These are phyloP conservation scores for Chauna torquata DNA, from an alignment of 2,113 vertebrate species.

Conservation along the genomic window DNA sequence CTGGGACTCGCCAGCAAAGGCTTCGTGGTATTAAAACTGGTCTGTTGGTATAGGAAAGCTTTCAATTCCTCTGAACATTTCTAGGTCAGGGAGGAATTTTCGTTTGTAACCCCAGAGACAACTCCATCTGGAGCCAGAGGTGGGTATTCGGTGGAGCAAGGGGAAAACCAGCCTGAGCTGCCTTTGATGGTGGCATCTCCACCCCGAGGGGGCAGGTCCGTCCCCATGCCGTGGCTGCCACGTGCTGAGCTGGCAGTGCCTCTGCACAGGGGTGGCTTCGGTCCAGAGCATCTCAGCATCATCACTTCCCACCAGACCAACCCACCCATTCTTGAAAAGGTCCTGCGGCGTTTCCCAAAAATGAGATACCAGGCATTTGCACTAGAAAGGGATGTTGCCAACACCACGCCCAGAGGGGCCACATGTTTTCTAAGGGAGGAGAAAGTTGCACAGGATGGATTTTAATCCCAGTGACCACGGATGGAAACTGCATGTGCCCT, in stretches of 20 bases:
- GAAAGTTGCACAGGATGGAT: background rate
- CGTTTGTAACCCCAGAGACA: background rate
- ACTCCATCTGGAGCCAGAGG: background rate
- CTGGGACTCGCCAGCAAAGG: background rate
- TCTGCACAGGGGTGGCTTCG: accelerated
- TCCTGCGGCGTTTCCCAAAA: background rate
- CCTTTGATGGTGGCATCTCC: background rate
- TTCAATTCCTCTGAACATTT: background rate
- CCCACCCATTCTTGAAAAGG: background rate
- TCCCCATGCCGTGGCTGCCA: accelerated
- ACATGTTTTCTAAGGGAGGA: background rate
- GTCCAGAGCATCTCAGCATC: background rate
- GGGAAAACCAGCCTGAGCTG: background rate
- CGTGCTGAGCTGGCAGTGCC: accelerated
- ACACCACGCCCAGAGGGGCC: accelerated
- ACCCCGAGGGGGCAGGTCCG: background rate
- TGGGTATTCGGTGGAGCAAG: background rate
- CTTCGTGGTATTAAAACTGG: background rate
- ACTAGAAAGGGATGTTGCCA: background rate
- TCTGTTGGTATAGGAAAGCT: background rate
- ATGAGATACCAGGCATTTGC: background rate
- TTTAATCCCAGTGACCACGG: background rate
- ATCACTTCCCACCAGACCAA: background rate
- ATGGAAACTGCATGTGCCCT: background rate
- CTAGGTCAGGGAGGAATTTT: background rate